These are phyloP conservation scores for Camelus bactrianus DNA, from an alignment of 2,113 vertebrate species.

Conservation along the genomic window DNA sequence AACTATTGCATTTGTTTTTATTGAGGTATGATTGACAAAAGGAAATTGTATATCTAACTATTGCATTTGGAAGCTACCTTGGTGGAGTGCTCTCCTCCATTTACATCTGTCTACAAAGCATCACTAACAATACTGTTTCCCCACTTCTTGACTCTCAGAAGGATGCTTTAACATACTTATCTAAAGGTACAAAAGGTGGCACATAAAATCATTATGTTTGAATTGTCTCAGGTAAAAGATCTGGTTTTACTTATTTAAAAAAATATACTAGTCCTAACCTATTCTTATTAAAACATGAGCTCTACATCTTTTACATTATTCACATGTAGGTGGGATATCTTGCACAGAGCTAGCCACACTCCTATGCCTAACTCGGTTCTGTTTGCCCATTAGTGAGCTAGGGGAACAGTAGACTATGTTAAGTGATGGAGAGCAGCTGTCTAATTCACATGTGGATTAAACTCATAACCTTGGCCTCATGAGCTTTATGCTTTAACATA, in stretches of 20 bases:
- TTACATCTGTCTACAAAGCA: not conserved
- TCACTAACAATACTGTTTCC: not conserved
- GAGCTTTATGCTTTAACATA: not conserved
- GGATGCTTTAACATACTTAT: conserved; percentile 7
- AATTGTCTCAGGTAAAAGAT: conserved; percentile 21
- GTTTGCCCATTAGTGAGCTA: not conserved
- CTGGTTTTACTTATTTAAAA: not conserved
- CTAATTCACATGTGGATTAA: not conserved
- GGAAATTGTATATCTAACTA: not conserved
- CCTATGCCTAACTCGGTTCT: not conserved
- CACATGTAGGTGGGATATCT: not conserved
- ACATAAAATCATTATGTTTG: conserved; percentile 29
- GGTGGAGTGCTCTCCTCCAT: not conserved
- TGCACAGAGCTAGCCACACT: not conserved
- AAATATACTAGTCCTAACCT: not conserved
- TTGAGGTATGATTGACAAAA: not conserved
- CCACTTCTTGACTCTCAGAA: not conserved
- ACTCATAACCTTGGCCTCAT: not conserved
- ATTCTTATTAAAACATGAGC: not conserved
- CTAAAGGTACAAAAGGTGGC: conserved; percentile 30
- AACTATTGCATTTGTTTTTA: not conserved
- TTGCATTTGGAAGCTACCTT: conserved; percentile 29
- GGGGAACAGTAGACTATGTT: not conserved
- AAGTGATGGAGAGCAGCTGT: not conserved
- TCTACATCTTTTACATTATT: conserved; percentile 14